A percentile compares a stretch with the other conserved stretches of the same genome.
These are phyloP conservation scores for Etheostoma nigrum DNA, from an alignment of 2,797 vertebrate species.

Conservation along the genomic window DNA sequence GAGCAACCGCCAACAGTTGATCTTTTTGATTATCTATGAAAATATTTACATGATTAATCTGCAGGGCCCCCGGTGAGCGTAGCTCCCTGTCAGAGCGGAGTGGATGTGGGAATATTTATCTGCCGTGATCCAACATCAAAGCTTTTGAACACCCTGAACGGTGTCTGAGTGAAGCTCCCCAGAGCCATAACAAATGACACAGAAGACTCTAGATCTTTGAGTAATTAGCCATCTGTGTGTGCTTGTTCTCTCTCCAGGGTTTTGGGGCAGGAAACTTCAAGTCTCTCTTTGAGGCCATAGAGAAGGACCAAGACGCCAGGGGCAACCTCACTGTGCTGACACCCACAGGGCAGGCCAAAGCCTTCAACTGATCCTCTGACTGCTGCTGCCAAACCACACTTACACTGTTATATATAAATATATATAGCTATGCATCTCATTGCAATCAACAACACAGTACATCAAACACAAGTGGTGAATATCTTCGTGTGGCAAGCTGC, in stretches of 20 bases:
- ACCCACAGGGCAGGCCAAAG: constrained; percentile 69
- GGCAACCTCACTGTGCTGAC: constrained; percentile 86
- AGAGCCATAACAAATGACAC: constrained; percentile 66
- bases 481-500: constrained; percentile 34
- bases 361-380: constrained; percentile 76
- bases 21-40: constrained; percentile 66
- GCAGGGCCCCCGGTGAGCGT: constrained; percentile 16
- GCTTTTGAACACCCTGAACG: constrained; percentile 29
- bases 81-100: constrained; percentile 27
- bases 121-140: constrained; percentile 69
- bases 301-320: constrained; percentile 88
- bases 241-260: constrained; percentile 80
- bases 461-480: constrained; percentile 43
- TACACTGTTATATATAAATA: constrained; percentile 15
- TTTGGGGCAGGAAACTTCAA: constrained; percentile 91
- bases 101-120: constrained; percentile 50
- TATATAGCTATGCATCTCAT: constrained; percentile 20
- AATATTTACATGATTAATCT: constrained; percentile 73
- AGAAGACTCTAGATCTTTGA: constrained; percentile 64
- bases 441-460: constrained; percentile 13
- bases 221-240: constrained; percentile 73
- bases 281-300: constrained; percentile 91
- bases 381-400: constrained; percentile 33
- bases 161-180: constrained; percentile 55
- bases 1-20: constrained; percentile 61